Percentiles rank a stretch among this genome's conserved stretches.
phyloP scores from a whole-genome alignment of 2,797 vertebrate genomes.

The Protonibea diacanthus region DNA sequence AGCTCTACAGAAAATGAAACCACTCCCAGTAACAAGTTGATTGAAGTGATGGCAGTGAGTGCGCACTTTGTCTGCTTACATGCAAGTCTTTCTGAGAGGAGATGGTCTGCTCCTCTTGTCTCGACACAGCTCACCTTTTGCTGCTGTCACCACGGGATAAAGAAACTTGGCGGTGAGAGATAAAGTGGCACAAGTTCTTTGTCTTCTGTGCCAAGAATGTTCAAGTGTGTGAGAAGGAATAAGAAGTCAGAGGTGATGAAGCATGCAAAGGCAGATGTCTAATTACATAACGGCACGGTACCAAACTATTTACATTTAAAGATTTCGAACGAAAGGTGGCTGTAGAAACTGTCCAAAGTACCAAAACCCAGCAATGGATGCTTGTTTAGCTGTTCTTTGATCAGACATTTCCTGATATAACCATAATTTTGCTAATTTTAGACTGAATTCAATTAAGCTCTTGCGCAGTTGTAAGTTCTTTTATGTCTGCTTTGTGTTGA shows the following conservation, averaged over 20 bases:
- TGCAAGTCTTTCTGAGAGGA: conserved; percentile 13
- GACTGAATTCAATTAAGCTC: neutral
- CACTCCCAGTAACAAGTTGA: conserved; percentile 38
- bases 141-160: neutral
- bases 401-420: neutral
- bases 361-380: neutral
- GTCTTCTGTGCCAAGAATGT: neutral
- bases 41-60: conserved; percentile 38
- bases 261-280: neutral
- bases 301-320: neutral
- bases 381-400: neutral
- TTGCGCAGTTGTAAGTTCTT: neutral
- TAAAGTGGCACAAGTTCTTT: neutral
- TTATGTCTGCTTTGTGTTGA: neutral
- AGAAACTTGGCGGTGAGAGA: neutral
- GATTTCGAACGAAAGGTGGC: neutral
- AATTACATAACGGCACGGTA: neutral
- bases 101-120: neutral
- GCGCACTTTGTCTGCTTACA: conserved; percentile 35
- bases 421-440: neutral
- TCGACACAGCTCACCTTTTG: conserved; percentile 3
- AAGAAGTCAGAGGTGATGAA: neutral
- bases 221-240: neutral
- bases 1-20: conserved; percentile 42
- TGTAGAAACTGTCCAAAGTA: neutral